These are phyloP conservation scores for Rhagoletis zephyria DNA, from an alignment of 1,140 invertebrate species.

Conservation along the genomic window DNA sequence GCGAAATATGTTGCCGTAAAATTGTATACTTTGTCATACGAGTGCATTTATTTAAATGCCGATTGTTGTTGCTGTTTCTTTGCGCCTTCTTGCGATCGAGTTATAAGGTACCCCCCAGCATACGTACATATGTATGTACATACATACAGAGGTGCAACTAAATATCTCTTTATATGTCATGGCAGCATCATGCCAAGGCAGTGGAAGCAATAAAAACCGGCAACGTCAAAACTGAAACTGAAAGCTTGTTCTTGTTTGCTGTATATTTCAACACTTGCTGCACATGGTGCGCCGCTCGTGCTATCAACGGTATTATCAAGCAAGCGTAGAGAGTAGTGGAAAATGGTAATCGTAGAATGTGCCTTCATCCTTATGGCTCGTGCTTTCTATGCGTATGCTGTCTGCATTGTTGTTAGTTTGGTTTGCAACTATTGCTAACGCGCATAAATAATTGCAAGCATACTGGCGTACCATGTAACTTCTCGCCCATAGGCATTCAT, in stretches of 20 bases:
- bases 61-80: constrained; percentile 8
- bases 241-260: constrained; percentile 2
- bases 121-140: background rate
- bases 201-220: background rate
- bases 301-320: background rate
- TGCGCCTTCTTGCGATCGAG: background rate
- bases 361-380: background rate
- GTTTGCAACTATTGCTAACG: constrained; percentile 5
- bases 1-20: background rate
- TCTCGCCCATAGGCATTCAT: background rate
- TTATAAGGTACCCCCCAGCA: background rate
- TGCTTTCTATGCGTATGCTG: background rate
- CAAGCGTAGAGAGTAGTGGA: background rate
- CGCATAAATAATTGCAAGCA: constrained; percentile 17
- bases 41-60: constrained; percentile 31
- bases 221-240: background rate
- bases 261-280: constrained; percentile 15
- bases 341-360: constrained; percentile 12
- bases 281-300: constrained; percentile 21
- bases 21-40: background rate
- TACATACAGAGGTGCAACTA: background rate
- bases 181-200: background rate
- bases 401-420: constrained; percentile 5
- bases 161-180: background rate
- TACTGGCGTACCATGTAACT: background rate